Evolutionary conservation across 1,140 invertebrate genomes (phyloP).

Genomic region (Dendroctonus ponderosae): DNA sequence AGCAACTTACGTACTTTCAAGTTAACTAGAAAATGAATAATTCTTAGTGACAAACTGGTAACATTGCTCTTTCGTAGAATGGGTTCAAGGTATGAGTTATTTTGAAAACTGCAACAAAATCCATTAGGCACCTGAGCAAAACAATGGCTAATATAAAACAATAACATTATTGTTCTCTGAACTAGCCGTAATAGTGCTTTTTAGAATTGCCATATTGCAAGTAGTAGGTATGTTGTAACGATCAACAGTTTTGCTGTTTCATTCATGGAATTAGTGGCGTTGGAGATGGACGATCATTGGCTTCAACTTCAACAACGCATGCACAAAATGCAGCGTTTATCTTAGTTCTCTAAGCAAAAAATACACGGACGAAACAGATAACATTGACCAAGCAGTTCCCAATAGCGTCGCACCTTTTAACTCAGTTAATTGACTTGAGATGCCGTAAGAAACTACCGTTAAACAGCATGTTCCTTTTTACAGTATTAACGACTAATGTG

Average conservation of each 20-base stretch:
- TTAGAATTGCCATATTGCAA: too few relatives aligned
- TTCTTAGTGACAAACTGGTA: too few relatives aligned
- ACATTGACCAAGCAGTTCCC: neutral
- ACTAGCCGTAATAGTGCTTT: neutral
- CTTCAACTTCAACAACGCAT: neutral
- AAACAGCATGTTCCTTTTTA: constrained; percentile 18
- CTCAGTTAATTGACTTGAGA: constrained; percentile 18
- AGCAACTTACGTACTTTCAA: too few relatives aligned
- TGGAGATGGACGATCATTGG: too few relatives aligned
- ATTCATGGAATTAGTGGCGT: too few relatives aligned
- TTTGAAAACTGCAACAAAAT: neutral
- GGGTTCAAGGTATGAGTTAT: too few relatives aligned
- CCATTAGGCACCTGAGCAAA: neutral
- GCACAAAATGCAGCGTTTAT: neutral
- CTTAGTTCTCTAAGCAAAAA: neutral
- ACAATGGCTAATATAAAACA: constrained; percentile 4
- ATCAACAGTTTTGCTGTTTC: too few relatives aligned
- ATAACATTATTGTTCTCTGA: constrained; percentile 4
- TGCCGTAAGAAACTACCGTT: constrained; percentile 18
- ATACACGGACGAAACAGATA: neutral
- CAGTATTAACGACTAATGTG: neutral
- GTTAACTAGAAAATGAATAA: too few relatives aligned
- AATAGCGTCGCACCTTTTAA: constrained; percentile 10
- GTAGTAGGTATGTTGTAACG: too few relatives aligned
- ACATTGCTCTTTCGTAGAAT: too few relatives aligned